These are phyloP conservation scores for Oeneis ivallda DNA, from an alignment of 2,888 invertebrate genomes.

Conservation along the genomic window DNA sequence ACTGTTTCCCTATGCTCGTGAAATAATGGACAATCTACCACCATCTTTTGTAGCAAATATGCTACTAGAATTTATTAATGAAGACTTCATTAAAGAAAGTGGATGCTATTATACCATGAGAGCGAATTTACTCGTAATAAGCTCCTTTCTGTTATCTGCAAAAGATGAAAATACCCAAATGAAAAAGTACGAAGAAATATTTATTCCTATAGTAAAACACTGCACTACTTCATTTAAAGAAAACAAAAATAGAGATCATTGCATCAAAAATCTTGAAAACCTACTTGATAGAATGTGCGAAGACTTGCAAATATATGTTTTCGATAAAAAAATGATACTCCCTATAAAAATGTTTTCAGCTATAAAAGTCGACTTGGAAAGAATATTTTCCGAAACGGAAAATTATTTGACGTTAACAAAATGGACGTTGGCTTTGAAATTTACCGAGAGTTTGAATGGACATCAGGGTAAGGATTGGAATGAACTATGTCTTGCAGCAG, in stretches of 20 bases:
- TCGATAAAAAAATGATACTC: slow-evolving; percentile 43
- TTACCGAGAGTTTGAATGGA: slow-evolving; percentile 46
- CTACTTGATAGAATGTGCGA: slow-evolving; percentile 45
- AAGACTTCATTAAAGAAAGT: slow-evolving; percentile 44
- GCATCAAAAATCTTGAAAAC: slow-evolving; percentile 40
- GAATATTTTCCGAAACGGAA: slow-evolving; percentile 46
- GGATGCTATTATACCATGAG: slow-evolving; percentile 21
- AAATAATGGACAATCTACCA: slow-evolving; percentile 52
- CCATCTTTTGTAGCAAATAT: slow-evolving; percentile 51
- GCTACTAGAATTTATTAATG: slow-evolving; percentile 50
- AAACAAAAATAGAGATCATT: slow-evolving; percentile 33
- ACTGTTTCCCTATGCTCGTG: slow-evolving; percentile 47
- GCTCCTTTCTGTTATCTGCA: slow-evolving; percentile 52
- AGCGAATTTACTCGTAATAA: slow-evolving; percentile 46
- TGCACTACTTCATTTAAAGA: slow-evolving; percentile 49
- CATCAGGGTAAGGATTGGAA: slow-evolving; percentile 43
- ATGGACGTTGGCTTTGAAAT: slow-evolving; percentile 53
- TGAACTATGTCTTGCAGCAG: slow-evolving; percentile 42
- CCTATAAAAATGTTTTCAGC: slow-evolving; percentile 48
- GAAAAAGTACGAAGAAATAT: slow-evolving; percentile 50
- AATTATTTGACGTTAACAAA: slow-evolving; percentile 56
- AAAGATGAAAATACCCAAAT: slow-evolving; percentile 51
- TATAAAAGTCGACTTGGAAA: slow-evolving; percentile 47
- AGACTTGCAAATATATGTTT: slow-evolving; percentile 43
- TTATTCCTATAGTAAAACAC: slow-evolving; percentile 52